These are phyloP conservation scores for Seriola dumerili DNA, from an alignment of 2,113 vertebrate genomes.

Conservation along the genomic window DNA sequence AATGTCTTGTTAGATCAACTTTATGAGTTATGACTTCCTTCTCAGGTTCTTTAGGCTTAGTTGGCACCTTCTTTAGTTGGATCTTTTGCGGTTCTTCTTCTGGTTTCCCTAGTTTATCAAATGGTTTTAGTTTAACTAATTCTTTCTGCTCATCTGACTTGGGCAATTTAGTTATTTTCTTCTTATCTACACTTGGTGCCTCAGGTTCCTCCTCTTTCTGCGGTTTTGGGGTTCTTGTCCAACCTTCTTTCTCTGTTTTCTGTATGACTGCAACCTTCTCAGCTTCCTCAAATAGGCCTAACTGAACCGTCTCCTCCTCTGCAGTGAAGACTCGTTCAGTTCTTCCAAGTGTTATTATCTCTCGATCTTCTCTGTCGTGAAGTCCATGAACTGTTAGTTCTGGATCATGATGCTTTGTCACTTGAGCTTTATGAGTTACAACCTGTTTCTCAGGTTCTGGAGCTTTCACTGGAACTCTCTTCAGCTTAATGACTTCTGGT, in stretches of 20 bases:
- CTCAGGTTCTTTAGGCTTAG: constrained; percentile 69
- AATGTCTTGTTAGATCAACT: constrained; percentile 40
- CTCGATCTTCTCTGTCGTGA: constrained; percentile 66
- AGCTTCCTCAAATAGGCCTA: constrained; percentile 40
- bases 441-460: constrained; percentile 71
- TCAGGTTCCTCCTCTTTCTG: constrained; percentile 56
- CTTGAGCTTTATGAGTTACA: constrained; percentile 58
- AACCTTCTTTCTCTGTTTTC: constrained; percentile 41
- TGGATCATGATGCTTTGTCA: constrained; percentile 49
- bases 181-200: constrained; percentile 43
- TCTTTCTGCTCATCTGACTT: constrained; percentile 64
- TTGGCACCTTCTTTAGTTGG: constrained; percentile 72
- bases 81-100: constrained; percentile 70
- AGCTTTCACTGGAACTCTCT: constrained; percentile 72
- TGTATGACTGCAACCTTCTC: constrained; percentile 22
- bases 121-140: constrained; percentile 65
- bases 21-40: constrained; percentile 62
- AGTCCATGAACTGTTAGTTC: constrained; percentile 56
- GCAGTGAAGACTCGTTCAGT: constrained; percentile 63
- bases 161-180: constrained; percentile 65
- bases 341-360: constrained; percentile 57
- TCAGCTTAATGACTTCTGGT: constrained; percentile 74
- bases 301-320: constrained; percentile 40
- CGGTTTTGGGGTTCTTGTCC: constrained; percentile 61
- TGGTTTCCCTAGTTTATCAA: constrained; percentile 61